Evolutionary conservation across 2,113 vertebrate species (phyloP), one percentile per base, ranked within the genome.

Genomic region (Lontra canadensis): DNA sequence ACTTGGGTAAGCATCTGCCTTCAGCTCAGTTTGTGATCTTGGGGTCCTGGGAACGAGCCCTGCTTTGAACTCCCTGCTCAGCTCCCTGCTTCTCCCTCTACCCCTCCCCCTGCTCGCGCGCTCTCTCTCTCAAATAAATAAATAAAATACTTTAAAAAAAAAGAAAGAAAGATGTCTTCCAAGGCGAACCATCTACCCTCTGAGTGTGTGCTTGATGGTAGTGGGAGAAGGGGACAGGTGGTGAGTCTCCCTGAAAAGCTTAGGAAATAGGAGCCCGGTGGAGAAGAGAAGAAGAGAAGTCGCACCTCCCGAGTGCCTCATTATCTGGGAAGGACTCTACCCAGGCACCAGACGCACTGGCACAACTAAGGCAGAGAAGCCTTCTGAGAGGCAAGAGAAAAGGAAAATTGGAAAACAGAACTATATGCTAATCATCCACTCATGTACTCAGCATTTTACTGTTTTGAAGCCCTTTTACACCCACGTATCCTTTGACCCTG

Each of bases 271-370:
- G 36, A 81, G 3, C 14, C 25, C 23, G 6, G 13, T 1, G 15
- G 52, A 63, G 34, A 52, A 34, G 12, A 57, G 52, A 44, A 61
- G 63, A 31, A 52, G 39, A 59, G 7, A 17, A 47, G 36, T 23
- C 25, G 34, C 69, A 17, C 4, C 63, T 14, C 26, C 44, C 0
- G 0, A 47, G 78, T 0, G 1, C 29, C 39, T 49, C 74, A 0
- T 1, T 2, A 1, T 23, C 39, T 0, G 5, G 59, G 73, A 44
- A 44, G 73, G 12, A 42, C 76, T 67, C 69, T 15, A 7, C 65
- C 74, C 11, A 9, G 10, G 42, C 3, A 1, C 61, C 11, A 4
- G 34, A 6, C 20, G 3, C 9, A 11, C 9, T 6, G 42, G 42
- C 6, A 52, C 47, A 26, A 6, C 86, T 18, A 25, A 91, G 49